Evolutionary conservation across 2,113 vertebrate genomes (phyloP).

Genomic region (Tapirus terrestris): DNA sequence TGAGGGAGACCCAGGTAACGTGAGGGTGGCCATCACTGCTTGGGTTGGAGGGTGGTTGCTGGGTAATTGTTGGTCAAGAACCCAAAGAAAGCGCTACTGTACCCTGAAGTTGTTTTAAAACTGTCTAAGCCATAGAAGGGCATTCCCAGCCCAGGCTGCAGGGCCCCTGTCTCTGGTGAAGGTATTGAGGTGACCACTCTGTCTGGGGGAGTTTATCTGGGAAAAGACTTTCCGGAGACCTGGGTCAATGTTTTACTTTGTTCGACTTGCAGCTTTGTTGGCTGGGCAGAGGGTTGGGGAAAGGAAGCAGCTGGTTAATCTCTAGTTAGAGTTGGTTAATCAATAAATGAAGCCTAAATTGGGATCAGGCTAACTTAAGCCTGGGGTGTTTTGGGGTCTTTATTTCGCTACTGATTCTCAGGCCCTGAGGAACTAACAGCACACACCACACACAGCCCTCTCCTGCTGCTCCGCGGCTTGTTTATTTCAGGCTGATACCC

Average conservation of each 20-base stretch:
- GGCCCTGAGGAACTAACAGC: not conserved
- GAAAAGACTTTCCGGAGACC: not conserved
- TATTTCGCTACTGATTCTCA: not conserved
- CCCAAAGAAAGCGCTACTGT: not conserved
- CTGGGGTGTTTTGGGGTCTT: not conserved
- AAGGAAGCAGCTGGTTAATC: constrained; percentile 48
- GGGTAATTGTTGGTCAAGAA: not conserved
- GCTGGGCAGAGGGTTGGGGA: not conserved
- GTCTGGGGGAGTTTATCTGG: not conserved
- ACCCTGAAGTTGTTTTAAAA: not conserved
- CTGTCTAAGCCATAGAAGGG: not conserved
- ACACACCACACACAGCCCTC: not conserved
- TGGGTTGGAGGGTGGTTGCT: not conserved
- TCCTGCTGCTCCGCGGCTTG: not conserved
- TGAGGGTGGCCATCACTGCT: not conserved
- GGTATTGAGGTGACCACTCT: not conserved
- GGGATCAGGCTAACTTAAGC: not conserved
- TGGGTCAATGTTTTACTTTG: constrained; percentile 47
- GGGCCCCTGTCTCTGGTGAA: not conserved
- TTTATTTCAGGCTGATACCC: not conserved
- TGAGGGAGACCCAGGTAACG: constrained; percentile 93
- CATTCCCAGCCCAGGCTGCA: not conserved
- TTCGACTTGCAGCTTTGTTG: not conserved
- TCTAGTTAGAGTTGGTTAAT: constrained; percentile 56
- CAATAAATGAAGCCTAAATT: not conserved